Evolutionary conservation across 2,888 invertebrate genomes (phyloP), one percentile per base, ranked within the genome.

Genomic region (Himalopsyche tibetana): DNA sequence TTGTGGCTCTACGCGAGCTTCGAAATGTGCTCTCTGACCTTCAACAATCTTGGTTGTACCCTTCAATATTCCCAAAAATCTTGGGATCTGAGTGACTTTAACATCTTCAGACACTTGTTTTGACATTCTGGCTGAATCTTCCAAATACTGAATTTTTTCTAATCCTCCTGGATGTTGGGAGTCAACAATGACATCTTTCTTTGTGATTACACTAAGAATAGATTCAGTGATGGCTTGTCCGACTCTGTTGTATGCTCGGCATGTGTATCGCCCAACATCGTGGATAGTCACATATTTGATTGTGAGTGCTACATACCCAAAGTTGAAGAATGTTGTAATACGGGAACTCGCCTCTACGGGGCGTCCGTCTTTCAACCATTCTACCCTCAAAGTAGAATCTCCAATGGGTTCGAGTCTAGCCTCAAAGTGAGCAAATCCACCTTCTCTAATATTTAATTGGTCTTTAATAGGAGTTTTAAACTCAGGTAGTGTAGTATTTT

Each of bases 351-450:
- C 98, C 94, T 98, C 98, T 89, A 98, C 96, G 74, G 97, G 96
- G 89, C 95, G 95, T 86, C 98, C 98, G 91, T 98, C 98, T 91
- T 98, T 97, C 86, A 97, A 94, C 98, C 98, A 99, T 92, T 98
- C 98, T 69, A 98, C 98, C 91, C 94, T 95, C 90, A 99, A 94
- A 82, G 96, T 96, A 5, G 98, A 95, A 92, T 99, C 99, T 82
- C 98, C 98, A 88, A 98, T 94, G 85, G 99, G 99, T 92, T 98
- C 98, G 82, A 99, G 94, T 89, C 98, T 96, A 89, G 98, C 98
- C 94, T 99, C 99, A 90, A 99, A 98, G 91, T 99, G 98, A 89
- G 98, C 98, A 90, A 97, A 98, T 89, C 98, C 98, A 89, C 98
- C 97, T 93, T 99, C 98, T 90, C 96, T 96, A 90, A 98, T 95